A percentile compares a stretch with the other conserved stretches of the same genome.
Evolutionary conservation across 2,113 vertebrate species (phyloP).

Genomic region (Xenopus laevis): DNA sequence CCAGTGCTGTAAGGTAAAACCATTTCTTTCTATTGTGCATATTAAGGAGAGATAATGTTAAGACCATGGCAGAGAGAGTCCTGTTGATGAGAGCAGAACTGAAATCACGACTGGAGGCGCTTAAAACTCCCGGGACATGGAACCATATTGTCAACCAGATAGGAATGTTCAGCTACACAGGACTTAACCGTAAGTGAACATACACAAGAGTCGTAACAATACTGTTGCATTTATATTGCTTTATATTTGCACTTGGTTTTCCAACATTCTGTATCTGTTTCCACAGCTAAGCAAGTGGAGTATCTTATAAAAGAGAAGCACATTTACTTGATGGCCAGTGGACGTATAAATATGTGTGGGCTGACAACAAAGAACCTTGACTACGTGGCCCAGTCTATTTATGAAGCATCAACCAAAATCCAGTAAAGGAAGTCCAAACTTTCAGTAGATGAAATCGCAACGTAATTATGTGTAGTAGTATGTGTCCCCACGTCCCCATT

Average conservation of each 20-base stretch:
- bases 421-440: constrained; percentile 63
- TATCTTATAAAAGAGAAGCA: constrained; percentile 90
- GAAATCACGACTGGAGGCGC: constrained; percentile 34
- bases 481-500: constrained; percentile 40
- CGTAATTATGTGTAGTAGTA: constrained; percentile 39
- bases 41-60: constrained; percentile 87
- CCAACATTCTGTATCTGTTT: constrained; percentile 46
- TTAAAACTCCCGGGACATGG: constrained; percentile 89
- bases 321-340: constrained; percentile 90
- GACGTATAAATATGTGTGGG: constrained; percentile 98
- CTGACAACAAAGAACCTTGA: constrained; percentile 91
- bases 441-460: neutral
- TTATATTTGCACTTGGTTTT: neutral
- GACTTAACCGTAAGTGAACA: constrained; percentile 80
- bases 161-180: constrained; percentile 97
- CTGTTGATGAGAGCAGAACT: constrained; percentile 82
- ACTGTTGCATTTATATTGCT: neutral
- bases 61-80: constrained; percentile 91
- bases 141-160: constrained; percentile 94
- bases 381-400: constrained; percentile 91
- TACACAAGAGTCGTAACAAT: too few species aligned
- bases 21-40: neutral
- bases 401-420: constrained; percentile 81
- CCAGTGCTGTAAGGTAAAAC: neutral
- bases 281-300: constrained; percentile 89